Evolutionary conservation across 2,797 vertebrate species (phyloP), one percentile per base, ranked within the genome.

Genomic region (Pristis pectinata): DNA sequence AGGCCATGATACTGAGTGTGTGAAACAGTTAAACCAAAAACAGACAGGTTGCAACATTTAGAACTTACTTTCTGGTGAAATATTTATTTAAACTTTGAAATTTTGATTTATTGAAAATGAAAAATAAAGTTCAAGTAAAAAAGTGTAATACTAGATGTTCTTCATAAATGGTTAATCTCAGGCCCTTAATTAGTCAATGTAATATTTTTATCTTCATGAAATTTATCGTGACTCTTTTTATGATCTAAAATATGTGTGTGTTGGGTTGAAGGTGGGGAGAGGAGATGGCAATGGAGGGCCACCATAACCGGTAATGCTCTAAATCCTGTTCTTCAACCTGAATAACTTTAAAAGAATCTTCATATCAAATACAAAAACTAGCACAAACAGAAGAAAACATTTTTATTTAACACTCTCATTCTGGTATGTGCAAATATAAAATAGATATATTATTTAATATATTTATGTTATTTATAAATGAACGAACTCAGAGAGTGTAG

Each of bases 1-100:
- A 97, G 97, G 97, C 97, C 97, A 97, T 96, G 97, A 94, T 94
- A 97, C 94, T 95, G 96, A 96, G 96, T 97, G 96, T 97, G 96
- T 91, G 97, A 98, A 98, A 98, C 96, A 97, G 97, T 98, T 98
- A 98, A 98, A 98, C 98, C 97, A 94, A 94, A 94, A 94, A 94
- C 67, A 94, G 92, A 53, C 44, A 53, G 49, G 92, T 76, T 74
- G 70, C 92, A 94, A 76, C 70, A 91, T 67, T 67, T 67, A 76
- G 27, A 76, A 76, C 70, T 56, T 74, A 76, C 44, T 74, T 74
- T 93, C 92, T 13, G 49, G 6, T 22, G 41, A 41, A 17, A 5
- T 34, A 11, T 44, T 27, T 37, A 44, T 41, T n/a, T 56, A 64
- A 44, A 93, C 11, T 30, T 76, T 94, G 70, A 76, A 34, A 76